Evolutionary conservation across 2,797 vertebrate genomes (phyloP).

Genomic region (Danio jaintianensis): DNA sequence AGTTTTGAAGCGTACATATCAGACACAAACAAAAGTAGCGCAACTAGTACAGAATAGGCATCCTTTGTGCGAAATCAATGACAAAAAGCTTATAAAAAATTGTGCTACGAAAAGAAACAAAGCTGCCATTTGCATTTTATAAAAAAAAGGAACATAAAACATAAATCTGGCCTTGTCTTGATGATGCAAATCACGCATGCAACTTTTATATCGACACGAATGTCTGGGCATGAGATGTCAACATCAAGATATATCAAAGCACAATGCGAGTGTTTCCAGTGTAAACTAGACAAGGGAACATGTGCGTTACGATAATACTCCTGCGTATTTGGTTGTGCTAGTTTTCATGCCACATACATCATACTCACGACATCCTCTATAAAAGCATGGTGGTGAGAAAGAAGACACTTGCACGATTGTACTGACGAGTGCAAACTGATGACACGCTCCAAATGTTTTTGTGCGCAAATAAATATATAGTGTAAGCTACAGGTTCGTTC

Average conservation of each 20-base stretch:
- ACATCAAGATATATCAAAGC: conserved; percentile 15
- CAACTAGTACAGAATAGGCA: background rate
- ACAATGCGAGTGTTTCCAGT: conserved; percentile 17
- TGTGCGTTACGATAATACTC: conserved; percentile 15
- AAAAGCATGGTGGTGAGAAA: conserved; percentile 69
- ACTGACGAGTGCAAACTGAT: conserved; percentile 56
- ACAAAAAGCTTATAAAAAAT: conserved; percentile 11
- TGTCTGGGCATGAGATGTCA: background rate
- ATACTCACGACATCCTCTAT: conserved; percentile 16
- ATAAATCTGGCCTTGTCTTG: background rate
- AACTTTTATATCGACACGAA: background rate
- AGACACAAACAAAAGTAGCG: background rate
- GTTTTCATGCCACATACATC: conserved; percentile 37
- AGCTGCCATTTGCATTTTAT: conserved; percentile 10
- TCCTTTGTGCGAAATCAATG: background rate
- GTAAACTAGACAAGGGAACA: conserved; percentile 16
- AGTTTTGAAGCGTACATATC: background rate
- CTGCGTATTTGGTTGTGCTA: background rate
- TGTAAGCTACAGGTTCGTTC: conserved; percentile 33
- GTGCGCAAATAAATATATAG: conserved; percentile 47
- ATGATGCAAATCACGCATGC: conserved; percentile 2
- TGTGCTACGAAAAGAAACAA: conserved; percentile 18
- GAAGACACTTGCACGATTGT: conserved; percentile 74
- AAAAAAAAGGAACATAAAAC: conserved; percentile 9
- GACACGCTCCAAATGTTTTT: conserved; percentile 48